A percentile compares a stretch with the other conserved stretches of the same genome.
phyloP scores from a whole-genome alignment of 2,888 invertebrate genomes.

The Plebejus melissa region DNA sequence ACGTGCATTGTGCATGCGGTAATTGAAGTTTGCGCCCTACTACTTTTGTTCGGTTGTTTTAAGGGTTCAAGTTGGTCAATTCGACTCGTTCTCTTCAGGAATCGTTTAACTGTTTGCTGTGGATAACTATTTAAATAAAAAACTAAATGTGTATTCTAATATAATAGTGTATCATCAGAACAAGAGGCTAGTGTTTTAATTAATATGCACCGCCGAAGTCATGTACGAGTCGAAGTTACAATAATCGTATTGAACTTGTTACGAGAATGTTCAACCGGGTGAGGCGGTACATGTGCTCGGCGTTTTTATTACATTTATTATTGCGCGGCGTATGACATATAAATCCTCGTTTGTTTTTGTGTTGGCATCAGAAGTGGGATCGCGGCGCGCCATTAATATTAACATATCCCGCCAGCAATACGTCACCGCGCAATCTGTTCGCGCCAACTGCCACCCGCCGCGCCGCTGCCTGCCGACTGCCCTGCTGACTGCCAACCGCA shows the following conservation, averaged over 20 bases:
- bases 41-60: background rate
- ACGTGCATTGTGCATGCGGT: background rate
- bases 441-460: background rate
- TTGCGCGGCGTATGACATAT: conserved; percentile 15
- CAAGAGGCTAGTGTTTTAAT: background rate
- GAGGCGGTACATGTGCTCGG: background rate
- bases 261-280: background rate
- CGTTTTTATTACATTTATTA: conserved; percentile 3
- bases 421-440: conserved; percentile 11
- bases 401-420: conserved; percentile 13
- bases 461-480: background rate
- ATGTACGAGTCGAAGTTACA: background rate
- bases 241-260: background rate
- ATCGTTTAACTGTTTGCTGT: no score
- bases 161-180: background rate
- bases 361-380: conserved; percentile 18
- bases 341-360: conserved; percentile 13
- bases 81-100: background rate
- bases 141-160: no score
- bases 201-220: background rate
- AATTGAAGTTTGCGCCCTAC: background rate
- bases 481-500: background rate
- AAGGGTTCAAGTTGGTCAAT: background rate
- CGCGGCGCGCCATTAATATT: conserved; percentile 18
- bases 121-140: no score